Conservation (phyloP, 2,888 invertebrate species). For the Oxycera nigricornis region DNA sequence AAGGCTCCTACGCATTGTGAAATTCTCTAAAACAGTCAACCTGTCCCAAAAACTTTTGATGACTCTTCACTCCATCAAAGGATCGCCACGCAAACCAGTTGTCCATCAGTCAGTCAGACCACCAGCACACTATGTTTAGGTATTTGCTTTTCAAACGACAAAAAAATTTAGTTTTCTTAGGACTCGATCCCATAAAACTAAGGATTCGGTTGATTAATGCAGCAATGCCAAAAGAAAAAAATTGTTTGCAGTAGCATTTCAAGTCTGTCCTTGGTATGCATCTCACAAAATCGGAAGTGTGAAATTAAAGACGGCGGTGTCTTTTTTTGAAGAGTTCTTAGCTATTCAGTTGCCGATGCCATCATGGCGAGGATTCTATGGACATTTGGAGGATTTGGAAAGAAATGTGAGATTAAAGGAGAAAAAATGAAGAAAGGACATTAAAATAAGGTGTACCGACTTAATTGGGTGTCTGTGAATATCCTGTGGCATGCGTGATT, state of each 20-base stretch:
- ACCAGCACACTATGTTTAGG: conserved; percentile 9
- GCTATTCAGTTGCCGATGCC: background rate
- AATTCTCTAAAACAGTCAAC: background rate
- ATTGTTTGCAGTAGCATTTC: background rate
- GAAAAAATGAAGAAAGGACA: background rate
- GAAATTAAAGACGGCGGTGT: conserved; percentile 33
- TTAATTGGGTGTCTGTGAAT: conserved; percentile 4
- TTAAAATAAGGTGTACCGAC: background rate
- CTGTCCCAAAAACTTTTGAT: conserved; percentile 12
- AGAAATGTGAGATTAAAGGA: background rate
- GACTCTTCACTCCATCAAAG: background rate
- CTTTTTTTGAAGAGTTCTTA: background rate
- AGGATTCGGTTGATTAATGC: background rate
- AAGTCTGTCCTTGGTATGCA: background rate
- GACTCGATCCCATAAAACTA: background rate
- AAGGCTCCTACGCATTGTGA: background rate
- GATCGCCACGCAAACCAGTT: too few species aligned
- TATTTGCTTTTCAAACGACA: conserved; percentile 4
- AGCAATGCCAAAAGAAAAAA: background rate
- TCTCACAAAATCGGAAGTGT: conserved; percentile 33
- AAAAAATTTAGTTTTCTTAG: conserved; percentile 5
- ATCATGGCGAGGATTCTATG: too few species aligned
- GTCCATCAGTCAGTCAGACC: too few species aligned
- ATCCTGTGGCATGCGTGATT: conserved; percentile 16
- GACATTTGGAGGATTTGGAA: background rate